These are phyloP conservation scores for Channa argus DNA, from an alignment of 2,113 vertebrate genomes.

Conservation along the genomic window DNA sequence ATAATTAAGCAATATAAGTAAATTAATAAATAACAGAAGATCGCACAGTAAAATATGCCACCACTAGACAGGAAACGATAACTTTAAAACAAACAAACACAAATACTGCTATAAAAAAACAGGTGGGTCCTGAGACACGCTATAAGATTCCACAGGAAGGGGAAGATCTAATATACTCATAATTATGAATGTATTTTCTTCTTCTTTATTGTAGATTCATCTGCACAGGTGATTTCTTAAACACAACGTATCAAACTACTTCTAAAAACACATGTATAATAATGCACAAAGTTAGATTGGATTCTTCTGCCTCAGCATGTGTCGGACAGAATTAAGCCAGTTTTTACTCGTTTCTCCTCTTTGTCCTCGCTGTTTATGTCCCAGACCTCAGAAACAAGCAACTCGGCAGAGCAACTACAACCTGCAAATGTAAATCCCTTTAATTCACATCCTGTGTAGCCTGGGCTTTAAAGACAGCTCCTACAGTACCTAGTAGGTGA, in stretches of 20 bases:
- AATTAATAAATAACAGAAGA: not conserved
- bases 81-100: too few species aligned
- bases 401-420: slow-evolving; percentile 5
- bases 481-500: not conserved
- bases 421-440: slow-evolving; percentile 11
- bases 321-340: not conserved
- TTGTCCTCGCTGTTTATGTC: not conserved
- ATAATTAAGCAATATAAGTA: not conserved
- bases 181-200: not conserved
- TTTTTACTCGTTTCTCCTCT: not conserved
- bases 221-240: not conserved
- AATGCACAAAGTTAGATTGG: not conserved
- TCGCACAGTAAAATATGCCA: too few species aligned
- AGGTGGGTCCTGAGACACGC: too few species aligned
- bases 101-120: too few species aligned
- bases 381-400: not conserved
- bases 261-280: not conserved
- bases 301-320: not conserved
- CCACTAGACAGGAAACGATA: too few species aligned
- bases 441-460: too few species aligned
- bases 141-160: too few species aligned
- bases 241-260: not conserved
- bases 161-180: too few species aligned
- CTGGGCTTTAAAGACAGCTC: too few species aligned
- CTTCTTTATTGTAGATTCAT: not conserved